Base-by-base conservation (phyloP, 2,888 invertebrate species). In the Drosophila lacicola region DNA sequence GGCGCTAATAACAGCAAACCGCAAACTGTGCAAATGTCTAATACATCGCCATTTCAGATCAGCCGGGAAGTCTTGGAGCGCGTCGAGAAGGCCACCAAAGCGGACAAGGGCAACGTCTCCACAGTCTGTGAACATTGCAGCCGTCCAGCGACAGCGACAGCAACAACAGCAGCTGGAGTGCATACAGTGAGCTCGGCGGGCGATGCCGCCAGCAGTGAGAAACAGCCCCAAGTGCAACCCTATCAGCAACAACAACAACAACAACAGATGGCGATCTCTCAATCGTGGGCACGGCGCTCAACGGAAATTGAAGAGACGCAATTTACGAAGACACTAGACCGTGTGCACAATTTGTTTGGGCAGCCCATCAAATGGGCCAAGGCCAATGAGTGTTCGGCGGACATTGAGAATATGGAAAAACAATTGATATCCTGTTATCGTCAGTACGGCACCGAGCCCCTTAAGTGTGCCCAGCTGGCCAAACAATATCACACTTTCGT, bases 1-100 rank as follows among this genome's bases (percentile, higher is more conserved):
- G 84, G 84, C 36, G 84, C 88, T n/a, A 69, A 14, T 29, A 82
- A 78, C 51, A 85, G 73, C 54, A 80, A 82, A 50, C 78, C 88
- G 25, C 74, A 88, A 19, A 85, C 82, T 5, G 78, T 82, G 41
- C 68, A 85, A 70, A 80, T 84, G 42, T 25, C 57, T 21, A 84
- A 85, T 55, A 65, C 65, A 10, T 41, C 55, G 13, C 61, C 76
- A 17, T 76, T 82, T 65, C 73, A 76, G 51, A 54, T 82, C 11
- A 80, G 76, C n/a, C 72, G 64, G 6, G 86, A 80, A 9, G 83
- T 80, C 29, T 37, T 78, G 34, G 72, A 78, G 1, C 80, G 88
- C 14, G 65, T 84, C 2, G 74, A 88, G 14, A 64, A 74, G 37
- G 66, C 68, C 14, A 37, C 44, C 2, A 55, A 60, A 6, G 47